Conservation (phyloP, 64 coral and sea anemone genomes). For the Anthopleura sola region DNA sequence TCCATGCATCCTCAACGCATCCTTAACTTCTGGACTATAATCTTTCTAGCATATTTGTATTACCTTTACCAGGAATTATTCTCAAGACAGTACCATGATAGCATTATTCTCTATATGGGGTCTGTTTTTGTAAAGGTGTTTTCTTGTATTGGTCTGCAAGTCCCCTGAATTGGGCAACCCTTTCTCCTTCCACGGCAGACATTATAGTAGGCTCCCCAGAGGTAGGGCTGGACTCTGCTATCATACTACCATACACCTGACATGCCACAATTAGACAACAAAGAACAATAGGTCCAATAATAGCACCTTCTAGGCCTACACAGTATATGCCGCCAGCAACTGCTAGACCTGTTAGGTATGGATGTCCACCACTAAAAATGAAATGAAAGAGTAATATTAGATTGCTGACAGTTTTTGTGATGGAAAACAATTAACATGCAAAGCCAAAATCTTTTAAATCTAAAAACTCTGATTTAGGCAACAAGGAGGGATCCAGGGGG, state of each 20-base stretch:
- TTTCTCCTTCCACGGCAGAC: slow-evolving; percentile 22
- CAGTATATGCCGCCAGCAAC: slow-evolving; percentile 98
- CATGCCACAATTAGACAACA: slow-evolving; percentile 96
- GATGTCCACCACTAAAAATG: slow-evolving; percentile 83
- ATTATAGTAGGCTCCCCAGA: slow-evolving; percentile 26
- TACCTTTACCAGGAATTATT: too few relatives aligned
- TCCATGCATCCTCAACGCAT: too few relatives aligned
- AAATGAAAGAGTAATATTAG: neutral
- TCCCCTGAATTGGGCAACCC: neutral
- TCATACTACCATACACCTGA: slow-evolving; percentile 84
- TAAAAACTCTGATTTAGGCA: too few relatives aligned
- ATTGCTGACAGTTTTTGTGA: too few relatives aligned
- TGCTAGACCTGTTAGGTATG: slow-evolving; percentile 95
- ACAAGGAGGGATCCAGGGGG: too few relatives aligned
- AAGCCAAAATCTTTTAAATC: too few relatives aligned
- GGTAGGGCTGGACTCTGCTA: slow-evolving; percentile 63
- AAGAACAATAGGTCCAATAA: slow-evolving; percentile 92
- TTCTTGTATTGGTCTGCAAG: neutral
- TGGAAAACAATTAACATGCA: too few relatives aligned
- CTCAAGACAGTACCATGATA: neutral
- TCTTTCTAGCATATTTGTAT: too few relatives aligned
- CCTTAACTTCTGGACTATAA: too few relatives aligned
- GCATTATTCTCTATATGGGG: neutral
- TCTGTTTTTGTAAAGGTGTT: slow-evolving; percentile 23
- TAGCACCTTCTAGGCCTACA: slow-evolving; percentile 91